phyloP scores from a whole-genome alignment of 1,140 invertebrate genomes.

The Drosophila erecta region DNA sequence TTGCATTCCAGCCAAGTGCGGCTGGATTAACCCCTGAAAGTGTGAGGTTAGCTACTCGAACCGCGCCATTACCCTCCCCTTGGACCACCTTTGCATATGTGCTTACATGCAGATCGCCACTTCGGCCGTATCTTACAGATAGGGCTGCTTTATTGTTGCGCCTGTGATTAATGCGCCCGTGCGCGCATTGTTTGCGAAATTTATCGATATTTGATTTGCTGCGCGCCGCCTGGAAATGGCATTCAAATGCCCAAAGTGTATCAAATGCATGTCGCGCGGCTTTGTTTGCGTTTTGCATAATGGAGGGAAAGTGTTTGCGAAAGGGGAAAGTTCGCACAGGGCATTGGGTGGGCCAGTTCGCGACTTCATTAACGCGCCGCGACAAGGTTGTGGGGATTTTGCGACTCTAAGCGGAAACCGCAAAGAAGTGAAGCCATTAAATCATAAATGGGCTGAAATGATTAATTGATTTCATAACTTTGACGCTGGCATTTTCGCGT shows the following conservation, averaged over 20 bases:
- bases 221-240: slow-evolving; percentile 13
- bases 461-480: slow-evolving; percentile 41
- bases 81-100: slow-evolving; percentile 11
- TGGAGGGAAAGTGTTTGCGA: slow-evolving; percentile 22
- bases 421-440: slow-evolving; percentile 35
- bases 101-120: slow-evolving; percentile 9
- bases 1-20: no score
- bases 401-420: slow-evolving; percentile 11
- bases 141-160: slow-evolving; percentile 35
- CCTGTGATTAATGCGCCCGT: slow-evolving; percentile 68
- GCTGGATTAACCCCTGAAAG: not conserved
- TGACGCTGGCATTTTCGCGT: slow-evolving; percentile 22
- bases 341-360: slow-evolving; percentile 3
- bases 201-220: slow-evolving; percentile 80
- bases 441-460: slow-evolving; percentile 39
- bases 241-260: slow-evolving; percentile 58
- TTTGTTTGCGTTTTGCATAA: slow-evolving; percentile 81
- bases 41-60: no score
- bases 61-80: slow-evolving; percentile 4
- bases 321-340: slow-evolving; percentile 9
- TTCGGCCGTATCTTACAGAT: slow-evolving; percentile 26
- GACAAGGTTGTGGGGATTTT: slow-evolving; percentile 3
- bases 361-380: slow-evolving; percentile 61
- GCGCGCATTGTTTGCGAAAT: slow-evolving; percentile 65
- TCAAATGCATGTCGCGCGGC: slow-evolving; percentile 76